Evolutionary conservation across 2,888 invertebrate species (phyloP), one percentile per base, ranked within the genome.

Genomic region (Tenthredo livida): DNA sequence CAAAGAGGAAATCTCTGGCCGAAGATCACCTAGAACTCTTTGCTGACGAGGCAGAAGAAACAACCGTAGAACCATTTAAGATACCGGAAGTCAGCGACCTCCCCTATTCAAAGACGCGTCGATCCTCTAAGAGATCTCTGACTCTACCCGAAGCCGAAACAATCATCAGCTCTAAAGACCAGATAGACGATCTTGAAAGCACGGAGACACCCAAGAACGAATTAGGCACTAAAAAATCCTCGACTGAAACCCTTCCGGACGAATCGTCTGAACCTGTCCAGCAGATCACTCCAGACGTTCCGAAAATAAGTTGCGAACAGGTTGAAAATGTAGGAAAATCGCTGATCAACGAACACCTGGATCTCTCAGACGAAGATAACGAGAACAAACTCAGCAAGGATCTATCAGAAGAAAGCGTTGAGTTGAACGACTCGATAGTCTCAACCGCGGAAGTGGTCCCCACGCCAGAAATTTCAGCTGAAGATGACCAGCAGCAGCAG

Each of bases 401-500:
- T 47, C 21, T 15, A 50, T 0, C 2, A 29, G 40, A 61, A 58
- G 29, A 87, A 58, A 85, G 85, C 54, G 77, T 82, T 40, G 21
- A 33, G 29, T 43, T 21, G n/a, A 47, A 29, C 43, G 77, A 47
- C 33, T 67, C 50, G 47, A 29, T 12, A 40, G n/a, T 37, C 5
- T 21, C 29, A 84, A 75, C 29, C 84, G 21, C 82, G 10, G 86
- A 86, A 61, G 9, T 37, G 47, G 85, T 61, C 50, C n/a, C 84
- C 25, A 83, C 85, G n/a, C n/a, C 86, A 0, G 89, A 89, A 15
- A 87, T 87, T 17, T 84, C 85, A 0, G 37, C 77, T 1, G 78
- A 70, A 50, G 88, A 88, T 0, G 91, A 67, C 29, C 83, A 91
- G 33, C 86, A 89, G 40, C 91, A 77, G 50, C 29, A 90, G 50